A percentile compares a stretch with the other conserved stretches of the same genome.
These are phyloP conservation scores for Sturnus vulgaris DNA, from an alignment of 2,113 vertebrate genomes.

Conservation along the genomic window DNA sequence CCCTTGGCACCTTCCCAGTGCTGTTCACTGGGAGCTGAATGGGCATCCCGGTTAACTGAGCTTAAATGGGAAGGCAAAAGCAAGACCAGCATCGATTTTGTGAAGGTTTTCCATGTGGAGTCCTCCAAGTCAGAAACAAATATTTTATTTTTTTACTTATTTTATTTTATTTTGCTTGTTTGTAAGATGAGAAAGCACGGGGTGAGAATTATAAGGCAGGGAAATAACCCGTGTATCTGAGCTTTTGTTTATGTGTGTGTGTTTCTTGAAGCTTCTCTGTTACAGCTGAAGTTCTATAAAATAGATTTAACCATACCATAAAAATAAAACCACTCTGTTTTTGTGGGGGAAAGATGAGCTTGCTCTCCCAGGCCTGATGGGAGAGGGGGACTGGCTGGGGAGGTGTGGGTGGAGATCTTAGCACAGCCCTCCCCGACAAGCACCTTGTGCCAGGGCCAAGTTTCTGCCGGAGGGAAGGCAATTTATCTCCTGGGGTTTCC, in stretches of 20 bases:
- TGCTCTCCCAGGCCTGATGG: neutral
- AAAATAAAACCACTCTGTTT: neutral
- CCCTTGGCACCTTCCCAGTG: rapidly evolving
- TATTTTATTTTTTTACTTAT: neutral
- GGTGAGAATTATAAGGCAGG: neutral
- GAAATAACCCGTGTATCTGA: rapidly evolving
- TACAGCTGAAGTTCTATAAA: neutral
- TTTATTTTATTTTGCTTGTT: neutral
- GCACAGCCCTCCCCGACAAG: neutral
- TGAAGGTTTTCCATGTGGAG: neutral
- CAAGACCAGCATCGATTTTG: rapidly evolving
- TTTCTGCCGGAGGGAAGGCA: neutral
- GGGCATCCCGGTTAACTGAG: neutral
- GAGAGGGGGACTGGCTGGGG: neutral
- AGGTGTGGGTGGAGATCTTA: neutral
- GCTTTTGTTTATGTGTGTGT: neutral
- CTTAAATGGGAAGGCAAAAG: neutral
- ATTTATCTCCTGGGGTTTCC: neutral
- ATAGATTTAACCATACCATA: neutral
- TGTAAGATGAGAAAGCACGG: neutral
- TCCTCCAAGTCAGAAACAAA: neutral
- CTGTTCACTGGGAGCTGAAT: neutral
- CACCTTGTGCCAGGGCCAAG: neutral
- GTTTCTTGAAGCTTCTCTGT: neutral
- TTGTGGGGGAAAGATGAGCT: neutral